Conservation (phyloP, 2,797 vertebrate genomes). For the Gouania willdenowi region DNA sequence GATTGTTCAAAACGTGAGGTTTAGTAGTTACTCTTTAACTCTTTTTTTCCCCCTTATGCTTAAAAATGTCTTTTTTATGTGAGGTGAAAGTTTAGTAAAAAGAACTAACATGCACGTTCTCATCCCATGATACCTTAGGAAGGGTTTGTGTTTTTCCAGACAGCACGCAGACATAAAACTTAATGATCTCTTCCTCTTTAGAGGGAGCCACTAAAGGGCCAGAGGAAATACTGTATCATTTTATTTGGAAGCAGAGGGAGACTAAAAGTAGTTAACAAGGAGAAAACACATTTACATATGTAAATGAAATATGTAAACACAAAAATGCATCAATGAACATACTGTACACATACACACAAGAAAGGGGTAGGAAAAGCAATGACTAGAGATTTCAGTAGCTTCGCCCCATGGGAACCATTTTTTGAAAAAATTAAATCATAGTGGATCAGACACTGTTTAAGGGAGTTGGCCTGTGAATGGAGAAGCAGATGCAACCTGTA, state of each 20-base stretch:
- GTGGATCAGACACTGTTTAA: constrained; percentile 33
- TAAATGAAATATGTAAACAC: neutral
- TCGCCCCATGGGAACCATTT: constrained; percentile 25
- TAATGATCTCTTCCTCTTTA: constrained; percentile 38
- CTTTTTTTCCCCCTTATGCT: no score
- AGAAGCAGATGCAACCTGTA: constrained; percentile 15
- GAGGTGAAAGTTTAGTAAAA: no score
- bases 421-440: constrained; percentile 5
- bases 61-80: no score
- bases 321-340: neutral
- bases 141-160: constrained; percentile 30
- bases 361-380: neutral
- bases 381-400: constrained; percentile 8
- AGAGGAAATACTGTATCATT: constrained; percentile 41
- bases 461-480: constrained; percentile 26
- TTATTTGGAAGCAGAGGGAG: constrained; percentile 1
- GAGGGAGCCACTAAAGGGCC: constrained; percentile 5
- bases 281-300: neutral
- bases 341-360: no score
- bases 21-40: no score
- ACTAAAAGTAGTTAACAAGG: neutral
- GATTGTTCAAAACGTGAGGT: no score
- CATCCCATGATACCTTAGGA: no score
- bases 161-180: constrained; percentile 30
- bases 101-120: no score